phyloP scores from a whole-genome alignment of 2,113 vertebrate species.

The Otocyon megalotis region DNA sequence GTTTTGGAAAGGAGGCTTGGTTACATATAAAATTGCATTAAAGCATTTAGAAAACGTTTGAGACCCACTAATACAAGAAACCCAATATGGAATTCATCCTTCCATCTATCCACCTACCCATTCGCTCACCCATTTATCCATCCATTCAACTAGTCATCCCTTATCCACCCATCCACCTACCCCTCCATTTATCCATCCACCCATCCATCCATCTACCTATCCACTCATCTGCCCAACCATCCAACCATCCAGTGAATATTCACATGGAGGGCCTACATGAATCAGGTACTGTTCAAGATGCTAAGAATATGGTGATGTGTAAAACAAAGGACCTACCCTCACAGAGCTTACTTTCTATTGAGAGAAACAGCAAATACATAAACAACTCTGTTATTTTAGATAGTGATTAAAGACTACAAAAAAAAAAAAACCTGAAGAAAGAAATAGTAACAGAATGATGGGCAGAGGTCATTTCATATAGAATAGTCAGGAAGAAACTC shows the following conservation, averaged over 20 bases:
- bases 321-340: neutral
- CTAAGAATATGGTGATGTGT: neutral
- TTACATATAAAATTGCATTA: neutral
- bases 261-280: neutral
- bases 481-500: neutral
- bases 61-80: neutral
- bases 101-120: neutral
- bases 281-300: neutral
- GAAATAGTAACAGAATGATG: neutral
- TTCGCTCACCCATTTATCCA: neutral
- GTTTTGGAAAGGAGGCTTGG: accelerated
- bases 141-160: neutral
- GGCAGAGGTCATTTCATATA: neutral
- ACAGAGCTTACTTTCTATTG: neutral
- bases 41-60: neutral
- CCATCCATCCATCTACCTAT: neutral
- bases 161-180: neutral
- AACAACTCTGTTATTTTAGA: neutral
- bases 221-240: no score
- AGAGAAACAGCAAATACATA: neutral
- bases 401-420: neutral
- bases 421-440: neutral
- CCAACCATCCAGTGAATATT: neutral
- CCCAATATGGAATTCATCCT: neutral
- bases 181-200: neutral